phyloP scores from a whole-genome alignment of 1,140 invertebrate genomes.

The Mycetomoellerius zeteki region DNA sequence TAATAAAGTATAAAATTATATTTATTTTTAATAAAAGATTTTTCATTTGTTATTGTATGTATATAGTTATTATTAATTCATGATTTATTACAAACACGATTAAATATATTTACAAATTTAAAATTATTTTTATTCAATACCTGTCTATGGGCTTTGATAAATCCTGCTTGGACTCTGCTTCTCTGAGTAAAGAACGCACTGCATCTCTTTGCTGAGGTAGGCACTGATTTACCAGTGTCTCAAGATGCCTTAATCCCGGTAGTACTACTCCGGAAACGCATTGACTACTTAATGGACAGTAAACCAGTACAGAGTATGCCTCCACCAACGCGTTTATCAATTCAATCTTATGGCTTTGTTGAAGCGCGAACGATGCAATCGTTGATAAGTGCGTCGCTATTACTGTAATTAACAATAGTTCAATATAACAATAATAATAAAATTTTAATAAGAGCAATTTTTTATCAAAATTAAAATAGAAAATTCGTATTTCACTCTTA shows the following conservation, averaged over 20 bases:
- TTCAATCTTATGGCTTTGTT: slow-evolving; percentile 88
- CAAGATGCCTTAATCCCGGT: slow-evolving; percentile 87
- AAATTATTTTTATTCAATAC: slow-evolving; percentile 71
- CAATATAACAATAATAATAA: neutral
- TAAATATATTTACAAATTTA: neutral
- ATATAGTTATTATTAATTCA: neutral
- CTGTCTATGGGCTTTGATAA: slow-evolving; percentile 83
- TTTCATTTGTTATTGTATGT: neutral
- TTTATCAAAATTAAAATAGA: slow-evolving; percentile 3
- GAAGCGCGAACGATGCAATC: slow-evolving; percentile 88
- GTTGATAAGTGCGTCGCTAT: slow-evolving; percentile 89
- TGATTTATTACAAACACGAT: neutral
- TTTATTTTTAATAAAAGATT: too few species aligned
- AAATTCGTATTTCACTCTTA: neutral
- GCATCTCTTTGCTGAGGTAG: slow-evolving; percentile 86
- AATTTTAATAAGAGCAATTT: neutral
- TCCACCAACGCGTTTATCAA: slow-evolving; percentile 89
- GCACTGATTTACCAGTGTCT: slow-evolving; percentile 85
- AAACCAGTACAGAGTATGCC: slow-evolving; percentile 90
- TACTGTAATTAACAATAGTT: slow-evolving; percentile 86
- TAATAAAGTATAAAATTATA: neutral
- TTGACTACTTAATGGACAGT: slow-evolving; percentile 88
- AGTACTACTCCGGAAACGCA: slow-evolving; percentile 85
- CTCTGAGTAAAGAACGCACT: slow-evolving; percentile 86
- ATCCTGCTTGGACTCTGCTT: slow-evolving; percentile 86